Conservation (phyloP, 2,113 vertebrate species). For the Raja brachyura region DNA sequence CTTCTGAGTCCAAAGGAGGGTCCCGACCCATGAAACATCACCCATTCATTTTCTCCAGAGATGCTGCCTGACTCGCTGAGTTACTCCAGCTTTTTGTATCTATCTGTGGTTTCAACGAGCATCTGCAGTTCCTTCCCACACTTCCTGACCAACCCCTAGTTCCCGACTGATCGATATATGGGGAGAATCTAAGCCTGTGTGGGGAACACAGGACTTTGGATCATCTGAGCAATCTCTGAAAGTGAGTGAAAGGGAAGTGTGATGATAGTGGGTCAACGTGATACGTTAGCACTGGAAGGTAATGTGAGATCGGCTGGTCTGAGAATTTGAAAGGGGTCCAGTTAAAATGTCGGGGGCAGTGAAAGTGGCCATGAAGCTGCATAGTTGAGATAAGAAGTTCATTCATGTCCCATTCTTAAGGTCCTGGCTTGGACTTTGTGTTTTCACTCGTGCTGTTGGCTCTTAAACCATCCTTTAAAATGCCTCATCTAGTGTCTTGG, state of each 20-base stretch:
- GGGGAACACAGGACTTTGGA: not conserved
- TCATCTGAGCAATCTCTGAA: not conserved
- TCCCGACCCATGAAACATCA: no score
- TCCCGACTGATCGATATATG: not conserved
- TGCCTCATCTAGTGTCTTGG: not conserved
- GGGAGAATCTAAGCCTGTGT: not conserved
- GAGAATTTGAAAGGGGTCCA: not conserved
- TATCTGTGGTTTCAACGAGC: no score
- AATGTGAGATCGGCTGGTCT: not conserved
- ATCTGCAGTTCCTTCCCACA: no score
- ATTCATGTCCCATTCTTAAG: not conserved
- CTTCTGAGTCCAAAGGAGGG: no score
- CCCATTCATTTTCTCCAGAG: no score
- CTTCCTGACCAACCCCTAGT: no score
- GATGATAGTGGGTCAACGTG: not conserved
- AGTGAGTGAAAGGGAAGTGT: not conserved
- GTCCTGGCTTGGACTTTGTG: not conserved
- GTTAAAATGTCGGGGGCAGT: not conserved
- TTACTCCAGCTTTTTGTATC: no score
- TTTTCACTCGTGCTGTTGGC: not conserved
- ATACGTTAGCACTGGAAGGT: not conserved
- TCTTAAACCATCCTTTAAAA: not conserved
- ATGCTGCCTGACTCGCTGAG: no score
- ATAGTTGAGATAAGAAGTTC: not conserved
- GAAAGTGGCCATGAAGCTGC: not conserved